Evolutionary conservation across 2,797 vertebrate genomes (phyloP), one percentile per base, ranked within the genome.

Genomic region (Lutjanus campechanus): DNA sequence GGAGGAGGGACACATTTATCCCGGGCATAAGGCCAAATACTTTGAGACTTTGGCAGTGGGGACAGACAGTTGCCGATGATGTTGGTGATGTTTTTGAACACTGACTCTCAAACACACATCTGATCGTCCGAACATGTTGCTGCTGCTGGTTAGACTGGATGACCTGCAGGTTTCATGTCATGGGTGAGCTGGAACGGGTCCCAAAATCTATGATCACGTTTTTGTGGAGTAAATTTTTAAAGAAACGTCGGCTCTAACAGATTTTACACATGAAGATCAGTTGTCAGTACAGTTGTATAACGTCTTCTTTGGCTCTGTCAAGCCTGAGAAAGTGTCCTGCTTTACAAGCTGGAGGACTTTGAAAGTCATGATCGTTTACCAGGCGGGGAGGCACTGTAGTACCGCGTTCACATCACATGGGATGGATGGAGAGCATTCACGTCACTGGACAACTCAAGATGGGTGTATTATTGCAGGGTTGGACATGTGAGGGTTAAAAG

Each of bases 1-100:
- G 20, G 59, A 70, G 55, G 64, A 65, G 62, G 55, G 65, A 53
- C 49, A 66, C 67, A 70, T 78, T 80, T 60, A 64, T 67, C 41
- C 19, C 3, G 29, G 67, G 76, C 73, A 56, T 12, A 7, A 58
- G 36, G 59, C 73, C 81, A 82, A 79, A 77, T 36, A 55, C 65
- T 10, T 62, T 20, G 44, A 49, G n/a, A 25, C 40, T 78, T 65
- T 79, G 78, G 72, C 75, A 79, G 47, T 11, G 20, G 62, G 25
- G 49, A 72, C 63, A 69, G 49, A 66, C 63, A 72, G 19, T 44
- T 63, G 46, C 41, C 63, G 73, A 69, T 79, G 20, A 73, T 74
- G 55, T 53, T 25, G 6, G 51, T 44, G 41, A 59, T 81, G 51
- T 59, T 58, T 73, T 44, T 50, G 29, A 43, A 59, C 56, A 69